Percentiles rank a stretch among this genome's conserved stretches.
These are phyloP conservation scores for Actinostola sp. DNA, from an alignment of 92 coral and sea anemone species.

Conservation along the genomic window DNA sequence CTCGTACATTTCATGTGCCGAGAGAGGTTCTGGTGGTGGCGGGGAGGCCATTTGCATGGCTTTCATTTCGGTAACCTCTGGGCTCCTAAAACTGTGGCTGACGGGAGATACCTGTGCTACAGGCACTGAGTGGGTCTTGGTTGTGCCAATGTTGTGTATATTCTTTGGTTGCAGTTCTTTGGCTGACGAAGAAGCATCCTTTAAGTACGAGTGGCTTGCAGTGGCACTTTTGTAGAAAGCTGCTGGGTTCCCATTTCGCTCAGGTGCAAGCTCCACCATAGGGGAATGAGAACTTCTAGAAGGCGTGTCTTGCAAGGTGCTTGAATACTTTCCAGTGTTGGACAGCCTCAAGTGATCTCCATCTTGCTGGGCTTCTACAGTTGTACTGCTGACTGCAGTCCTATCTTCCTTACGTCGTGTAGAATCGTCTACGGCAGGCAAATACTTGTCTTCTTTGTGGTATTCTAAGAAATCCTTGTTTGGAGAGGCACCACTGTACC, in stretches of 20 bases:
- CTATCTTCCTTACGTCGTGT: conserved; percentile 6
- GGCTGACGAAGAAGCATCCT: neutral
- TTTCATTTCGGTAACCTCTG: conserved; percentile 28
- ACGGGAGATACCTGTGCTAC: conserved; percentile 87
- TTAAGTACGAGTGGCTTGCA: conserved; percentile 4
- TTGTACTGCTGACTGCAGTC: neutral
- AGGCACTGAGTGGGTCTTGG: conserved; percentile 61
- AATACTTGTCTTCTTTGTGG: neutral
- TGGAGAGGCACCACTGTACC: conserved; percentile 15
- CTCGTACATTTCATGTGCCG: conserved; percentile 96
- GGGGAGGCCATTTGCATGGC: conserved; percentile 40
- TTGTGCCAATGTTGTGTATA: conserved; percentile 31
- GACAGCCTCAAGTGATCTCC: neutral
- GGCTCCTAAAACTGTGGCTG: conserved; percentile 43
- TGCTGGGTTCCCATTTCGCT: conserved; percentile 13
- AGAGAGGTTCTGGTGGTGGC: conserved; percentile 73
- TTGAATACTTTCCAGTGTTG: conserved; percentile 6
- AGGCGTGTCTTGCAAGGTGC: neutral
- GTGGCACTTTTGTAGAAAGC: conserved; percentile 24
- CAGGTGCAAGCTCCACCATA: conserved; percentile 27
- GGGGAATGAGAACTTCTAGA: conserved; percentile 31
- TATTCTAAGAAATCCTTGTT: conserved; percentile 4
- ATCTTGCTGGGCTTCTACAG: conserved; percentile 1
- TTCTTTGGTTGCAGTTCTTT: conserved; percentile 26
- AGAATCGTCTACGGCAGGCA: neutral